A percentile compares a stretch with the other conserved stretches of the same genome.
Evolutionary conservation across 2,888 invertebrate species (phyloP).

Genomic region (Trichopoda pennipes): DNA sequence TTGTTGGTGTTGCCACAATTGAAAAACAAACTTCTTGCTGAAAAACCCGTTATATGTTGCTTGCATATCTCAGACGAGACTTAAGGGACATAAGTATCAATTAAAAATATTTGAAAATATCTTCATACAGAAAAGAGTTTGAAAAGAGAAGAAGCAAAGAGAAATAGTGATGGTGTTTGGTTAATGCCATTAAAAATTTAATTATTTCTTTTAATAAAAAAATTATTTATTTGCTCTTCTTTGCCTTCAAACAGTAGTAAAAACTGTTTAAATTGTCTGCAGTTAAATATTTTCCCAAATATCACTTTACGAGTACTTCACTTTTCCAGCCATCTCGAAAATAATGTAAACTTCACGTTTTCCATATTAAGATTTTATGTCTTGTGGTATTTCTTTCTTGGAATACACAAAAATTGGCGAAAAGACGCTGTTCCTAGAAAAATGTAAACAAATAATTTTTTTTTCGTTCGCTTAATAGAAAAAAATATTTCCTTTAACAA

Average conservation of each 20-base stretch:
- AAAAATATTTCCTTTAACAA: constrained; percentile 27
- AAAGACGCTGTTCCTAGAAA: constrained; percentile 19
- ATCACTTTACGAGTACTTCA: constrained; percentile 11
- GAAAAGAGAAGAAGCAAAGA: no score
- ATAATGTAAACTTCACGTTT: constrained; percentile 48
- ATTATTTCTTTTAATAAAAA: no score
- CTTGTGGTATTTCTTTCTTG: not conserved
- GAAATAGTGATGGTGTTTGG: no score
- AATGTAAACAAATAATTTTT: constrained; percentile 43
- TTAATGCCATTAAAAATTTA: no score
- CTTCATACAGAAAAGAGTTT: no score
- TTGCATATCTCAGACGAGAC: no score
- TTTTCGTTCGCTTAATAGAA: not conserved
- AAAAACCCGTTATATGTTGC: no score
- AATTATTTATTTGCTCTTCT: not conserved
- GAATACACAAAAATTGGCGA: not conserved
- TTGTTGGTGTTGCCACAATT: no score
- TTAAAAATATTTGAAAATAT: no score
- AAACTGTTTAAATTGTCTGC: not conserved
- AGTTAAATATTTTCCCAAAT: constrained; percentile 33
- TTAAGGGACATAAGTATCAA: no score
- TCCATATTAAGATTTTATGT: constrained; percentile 44
- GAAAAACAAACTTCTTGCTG: no score
- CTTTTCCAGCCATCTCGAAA: not conserved
- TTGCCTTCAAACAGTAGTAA: constrained; percentile 3